Evolutionary conservation across 2,888 invertebrate genomes (phyloP), one percentile per base, ranked within the genome.

Genomic region (Callosobruchus maculatus): DNA sequence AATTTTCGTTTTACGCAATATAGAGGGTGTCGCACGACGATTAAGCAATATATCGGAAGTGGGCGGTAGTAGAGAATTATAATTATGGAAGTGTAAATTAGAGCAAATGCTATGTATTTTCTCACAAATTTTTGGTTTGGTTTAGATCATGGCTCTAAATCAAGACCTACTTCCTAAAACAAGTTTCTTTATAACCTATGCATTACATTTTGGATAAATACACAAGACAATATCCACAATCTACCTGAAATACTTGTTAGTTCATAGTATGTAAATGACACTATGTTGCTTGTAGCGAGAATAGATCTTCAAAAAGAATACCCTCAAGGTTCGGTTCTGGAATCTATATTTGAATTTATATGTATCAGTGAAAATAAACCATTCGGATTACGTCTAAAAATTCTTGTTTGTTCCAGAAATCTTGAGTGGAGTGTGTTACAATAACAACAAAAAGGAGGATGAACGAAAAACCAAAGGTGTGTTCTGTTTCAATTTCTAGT

Each of bases 381-480:
- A 49, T 49, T 49, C 68, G 21, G 13, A 68, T n/a, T 68, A 68
- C 68, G 1, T 21, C 20, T 21, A 68, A 68, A 21, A 22, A 21
- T 20, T 18, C 21, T 68, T 68, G 9, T 67, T 75, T 68, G 7
- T 78, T 92, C 88, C 91, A 93, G 93, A 93, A 90, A 92, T 93
- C 85, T 90, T 93, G 88, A 93, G 93, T 89, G 93, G 93, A 82
- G 92, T 93, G 84, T 91, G 90, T 88, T 92, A 93, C 87, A 92
- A 92, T 88, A 91, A 86, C 81, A 90, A 90, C 88, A 91, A 92
- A 88, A 91, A 91, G 84, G 93, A 93, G 86, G 93, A 94, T 84
- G 93, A 93, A 83, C 90, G 92, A 85, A 93, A 93, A 87, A 91
- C 89, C 85, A 93, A 93, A 92, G 93, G 93, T 93, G 86, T 70